These are phyloP conservation scores for Kryptolebias marmoratus DNA, from an alignment of 2,113 vertebrate genomes.

Conservation along the genomic window DNA sequence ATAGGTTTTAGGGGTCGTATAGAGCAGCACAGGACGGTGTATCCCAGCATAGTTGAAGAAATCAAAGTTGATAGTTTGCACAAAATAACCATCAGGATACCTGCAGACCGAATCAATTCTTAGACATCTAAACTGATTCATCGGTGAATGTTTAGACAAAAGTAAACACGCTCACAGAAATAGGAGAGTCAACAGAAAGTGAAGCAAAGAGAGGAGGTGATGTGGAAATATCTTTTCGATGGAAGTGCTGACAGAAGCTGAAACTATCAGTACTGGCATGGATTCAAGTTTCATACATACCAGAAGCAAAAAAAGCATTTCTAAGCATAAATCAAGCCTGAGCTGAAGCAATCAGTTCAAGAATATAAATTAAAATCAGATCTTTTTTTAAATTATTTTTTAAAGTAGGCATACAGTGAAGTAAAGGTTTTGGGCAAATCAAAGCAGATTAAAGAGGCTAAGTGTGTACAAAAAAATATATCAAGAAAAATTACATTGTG, in stretches of 20 bases:
- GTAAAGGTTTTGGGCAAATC: not conserved
- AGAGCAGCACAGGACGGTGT: slow-evolving; percentile 90
- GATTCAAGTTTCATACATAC: no score
- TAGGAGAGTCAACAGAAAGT: not conserved
- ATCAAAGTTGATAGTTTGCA: slow-evolving; percentile 91
- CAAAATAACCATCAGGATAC: slow-evolving; percentile 92
- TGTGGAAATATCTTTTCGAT: no score
- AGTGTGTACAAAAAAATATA: not conserved
- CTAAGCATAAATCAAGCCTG: no score
- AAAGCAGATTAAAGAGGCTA: no score
- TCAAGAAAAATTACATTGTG: slow-evolving; percentile 74
- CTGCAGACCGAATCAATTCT: slow-evolving; percentile 67
- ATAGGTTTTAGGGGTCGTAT: slow-evolving; percentile 88
- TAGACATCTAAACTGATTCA: not conserved
- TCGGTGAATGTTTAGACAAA: not conserved
- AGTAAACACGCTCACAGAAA: not conserved
- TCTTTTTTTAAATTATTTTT: no score
- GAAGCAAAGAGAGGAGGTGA: no score
- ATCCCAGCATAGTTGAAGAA: slow-evolving; percentile 99
- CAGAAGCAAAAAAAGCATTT: no score
- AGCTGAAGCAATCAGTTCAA: no score
- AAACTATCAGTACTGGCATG: no score
- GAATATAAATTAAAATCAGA: no score
- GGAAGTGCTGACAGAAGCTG: no score
- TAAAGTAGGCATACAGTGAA: not conserved